phyloP scores from a whole-genome alignment of 2,797 vertebrate species.

The Enteromius paludinosus region DNA sequence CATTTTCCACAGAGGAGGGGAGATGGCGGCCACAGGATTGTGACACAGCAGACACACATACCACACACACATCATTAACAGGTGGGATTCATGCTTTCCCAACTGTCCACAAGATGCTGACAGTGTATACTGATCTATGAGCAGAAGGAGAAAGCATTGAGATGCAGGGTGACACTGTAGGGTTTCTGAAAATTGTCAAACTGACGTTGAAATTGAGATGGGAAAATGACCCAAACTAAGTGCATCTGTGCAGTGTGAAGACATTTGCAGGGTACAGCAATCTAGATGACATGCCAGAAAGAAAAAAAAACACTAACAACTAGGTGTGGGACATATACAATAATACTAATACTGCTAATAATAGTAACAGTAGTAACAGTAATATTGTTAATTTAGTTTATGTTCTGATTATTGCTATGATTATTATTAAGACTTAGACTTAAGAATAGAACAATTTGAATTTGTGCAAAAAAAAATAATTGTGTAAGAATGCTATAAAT shows the following conservation, averaged over 20 bases:
- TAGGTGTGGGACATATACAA: not conserved
- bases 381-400: not conserved
- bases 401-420: not conserved
- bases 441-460: too few relatives aligned
- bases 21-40: slow-evolving; percentile 26
- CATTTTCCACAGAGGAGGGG: slow-evolving; percentile 18
- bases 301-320: not conserved
- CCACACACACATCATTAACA: slow-evolving; percentile 50
- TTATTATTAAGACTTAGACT: not conserved
- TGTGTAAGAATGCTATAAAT: too few relatives aligned
- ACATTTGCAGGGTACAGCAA: slow-evolving; percentile 12
- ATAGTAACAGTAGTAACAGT: not conserved
- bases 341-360: not conserved
- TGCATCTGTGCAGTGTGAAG: slow-evolving; percentile 4
- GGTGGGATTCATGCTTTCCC: slow-evolving; percentile 29
- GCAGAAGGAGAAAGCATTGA: slow-evolving; percentile 29
- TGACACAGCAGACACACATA: slow-evolving; percentile 43
- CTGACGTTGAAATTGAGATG: slow-evolving; percentile 32
- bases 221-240: slow-evolving; percentile 15
- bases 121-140: slow-evolving; percentile 41
- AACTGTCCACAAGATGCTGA: slow-evolving; percentile 52
- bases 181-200: slow-evolving; percentile 42
- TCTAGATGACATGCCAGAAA: slow-evolving; percentile 3
- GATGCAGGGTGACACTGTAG: slow-evolving; percentile 25
- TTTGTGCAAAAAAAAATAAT: too few relatives aligned